These are phyloP conservation scores for Clarias platycephalus DNA, from an alignment of 2,797 vertebrate genomes.

Conservation along the genomic window DNA sequence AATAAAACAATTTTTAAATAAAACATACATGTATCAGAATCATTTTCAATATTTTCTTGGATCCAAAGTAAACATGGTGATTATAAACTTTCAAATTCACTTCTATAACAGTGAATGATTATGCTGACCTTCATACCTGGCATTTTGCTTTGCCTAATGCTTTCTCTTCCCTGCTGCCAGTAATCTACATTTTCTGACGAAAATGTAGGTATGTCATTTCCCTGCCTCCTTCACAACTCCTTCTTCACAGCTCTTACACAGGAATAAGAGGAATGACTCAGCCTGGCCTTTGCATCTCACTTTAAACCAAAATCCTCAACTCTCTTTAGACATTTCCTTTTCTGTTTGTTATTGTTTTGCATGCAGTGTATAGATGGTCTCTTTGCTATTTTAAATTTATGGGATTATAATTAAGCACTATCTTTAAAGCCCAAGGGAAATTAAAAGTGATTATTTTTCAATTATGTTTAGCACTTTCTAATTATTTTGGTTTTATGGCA, in stretches of 20 bases:
- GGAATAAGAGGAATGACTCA: not conserved
- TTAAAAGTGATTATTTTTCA: not conserved
- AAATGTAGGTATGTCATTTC: not conserved
- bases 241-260: not conserved
- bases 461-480: slow-evolving; percentile 10
- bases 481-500: slow-evolving; percentile 10
- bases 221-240: not conserved
- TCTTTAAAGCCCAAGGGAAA: slow-evolving; percentile 3
- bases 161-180: not conserved
- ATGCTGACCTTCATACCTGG: not conserved
- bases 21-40: not conserved
- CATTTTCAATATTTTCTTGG: not conserved
- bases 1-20: not conserved
- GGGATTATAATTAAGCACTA: slow-evolving; percentile 16
- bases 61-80: not conserved
- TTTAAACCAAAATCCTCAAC: not conserved
- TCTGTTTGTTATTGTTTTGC: not conserved
- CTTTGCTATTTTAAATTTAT: not conserved
- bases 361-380: not conserved
- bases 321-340: not conserved
- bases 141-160: not conserved
- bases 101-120: not conserved
- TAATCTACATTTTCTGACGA: not conserved
- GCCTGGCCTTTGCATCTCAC: not conserved
- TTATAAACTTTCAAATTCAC: not conserved